These are phyloP conservation scores for Spinus pinus DNA, from an alignment of 2,797 vertebrate genomes.

Conservation along the genomic window DNA sequence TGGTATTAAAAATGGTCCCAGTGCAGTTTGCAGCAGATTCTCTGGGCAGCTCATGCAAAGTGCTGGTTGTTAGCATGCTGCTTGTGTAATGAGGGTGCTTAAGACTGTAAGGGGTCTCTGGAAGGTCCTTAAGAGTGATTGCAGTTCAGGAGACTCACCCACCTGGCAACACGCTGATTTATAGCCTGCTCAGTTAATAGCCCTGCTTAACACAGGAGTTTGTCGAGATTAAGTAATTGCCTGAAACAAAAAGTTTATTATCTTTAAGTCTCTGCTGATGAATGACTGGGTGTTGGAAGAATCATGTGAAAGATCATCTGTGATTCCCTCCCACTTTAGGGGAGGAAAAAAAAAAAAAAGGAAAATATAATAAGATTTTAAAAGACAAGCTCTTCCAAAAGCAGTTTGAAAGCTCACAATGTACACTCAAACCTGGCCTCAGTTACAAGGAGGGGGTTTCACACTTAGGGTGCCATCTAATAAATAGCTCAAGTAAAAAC, in stretches of 20 bases:
- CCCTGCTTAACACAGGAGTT: constrained; percentile 82
- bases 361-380: constrained; percentile 26
- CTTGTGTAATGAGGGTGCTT: constrained; percentile 81
- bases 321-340: constrained; percentile 57
- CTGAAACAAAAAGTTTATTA: constrained; percentile 87
- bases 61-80: constrained; percentile 77
- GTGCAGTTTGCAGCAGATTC: constrained; percentile 40
- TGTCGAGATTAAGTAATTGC: constrained; percentile 87
- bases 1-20: constrained; percentile 75
- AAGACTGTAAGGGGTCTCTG: constrained; percentile 79
- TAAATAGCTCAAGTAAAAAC: not conserved
- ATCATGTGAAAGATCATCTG: constrained; percentile 74
- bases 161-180: constrained; percentile 84
- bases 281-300: constrained; percentile 74
- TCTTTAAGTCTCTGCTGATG: constrained; percentile 76
- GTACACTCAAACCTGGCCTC: not conserved
- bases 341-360: not conserved
- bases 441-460: not conserved
- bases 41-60: constrained; percentile 45
- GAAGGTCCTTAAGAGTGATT: constrained; percentile 81
- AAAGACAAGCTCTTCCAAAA: constrained; percentile 18
- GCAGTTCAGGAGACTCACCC: constrained; percentile 83
- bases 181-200: constrained; percentile 82
- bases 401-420: not conserved
- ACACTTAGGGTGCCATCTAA: not conserved